Evolutionary conservation across 1,140 invertebrate species (phyloP).

Genomic region (Dreissena rostriformis): DNA sequence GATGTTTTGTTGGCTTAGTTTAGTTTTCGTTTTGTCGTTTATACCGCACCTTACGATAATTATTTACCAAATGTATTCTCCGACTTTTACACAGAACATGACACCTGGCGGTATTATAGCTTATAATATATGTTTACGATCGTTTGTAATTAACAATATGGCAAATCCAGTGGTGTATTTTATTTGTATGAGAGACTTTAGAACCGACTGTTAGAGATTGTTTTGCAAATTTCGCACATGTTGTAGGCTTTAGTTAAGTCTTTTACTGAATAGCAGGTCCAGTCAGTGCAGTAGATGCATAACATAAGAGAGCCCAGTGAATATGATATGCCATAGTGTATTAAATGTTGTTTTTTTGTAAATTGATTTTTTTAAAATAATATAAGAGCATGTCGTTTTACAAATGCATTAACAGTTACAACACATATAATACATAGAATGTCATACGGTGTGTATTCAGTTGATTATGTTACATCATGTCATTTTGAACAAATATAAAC

Average conservation of each 20-base stretch:
- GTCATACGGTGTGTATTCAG: too few relatives aligned
- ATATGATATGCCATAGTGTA: too few relatives aligned
- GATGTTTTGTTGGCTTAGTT: conserved; percentile 65
- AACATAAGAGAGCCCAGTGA: too few relatives aligned
- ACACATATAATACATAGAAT: too few relatives aligned
- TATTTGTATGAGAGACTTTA: conserved; percentile 18
- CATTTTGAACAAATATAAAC: too few relatives aligned
- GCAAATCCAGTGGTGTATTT: conserved; percentile 69
- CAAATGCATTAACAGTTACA: too few relatives aligned
- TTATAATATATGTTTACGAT: conserved; percentile 59
- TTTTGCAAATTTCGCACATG: neutral
- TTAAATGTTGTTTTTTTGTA: too few relatives aligned
- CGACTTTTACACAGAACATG: conserved; percentile 40
- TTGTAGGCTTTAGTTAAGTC: neutral
- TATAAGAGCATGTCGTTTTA: too few relatives aligned
- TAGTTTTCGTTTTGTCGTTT: conserved; percentile 65
- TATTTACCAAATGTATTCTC: conserved; percentile 36
- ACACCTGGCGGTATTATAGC: conserved; percentile 17
- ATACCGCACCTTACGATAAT: conserved; percentile 64
- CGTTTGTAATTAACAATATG: conserved; percentile 70
- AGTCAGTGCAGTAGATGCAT: too few relatives aligned
- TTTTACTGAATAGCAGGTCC: neutral
- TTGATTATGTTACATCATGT: too few relatives aligned
- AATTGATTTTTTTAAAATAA: too few relatives aligned
- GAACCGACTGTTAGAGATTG: neutral